These are phyloP conservation scores for Grammomys surdaster DNA, from an alignment of 2,113 vertebrate genomes.

Conservation along the genomic window DNA sequence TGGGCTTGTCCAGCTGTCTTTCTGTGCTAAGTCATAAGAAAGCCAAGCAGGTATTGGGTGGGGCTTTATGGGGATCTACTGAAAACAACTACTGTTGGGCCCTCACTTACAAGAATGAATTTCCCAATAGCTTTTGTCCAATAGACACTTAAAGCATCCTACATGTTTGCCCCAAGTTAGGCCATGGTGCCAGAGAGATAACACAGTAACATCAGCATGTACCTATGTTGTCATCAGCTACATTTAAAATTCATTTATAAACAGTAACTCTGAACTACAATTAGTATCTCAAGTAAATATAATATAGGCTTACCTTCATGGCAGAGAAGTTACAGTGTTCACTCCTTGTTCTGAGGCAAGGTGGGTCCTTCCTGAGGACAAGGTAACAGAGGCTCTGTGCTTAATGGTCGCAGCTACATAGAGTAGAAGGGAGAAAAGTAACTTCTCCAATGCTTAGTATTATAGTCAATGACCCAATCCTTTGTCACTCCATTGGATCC, in stretches of 20 bases:
- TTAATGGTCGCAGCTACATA: not conserved
- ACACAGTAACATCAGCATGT: conserved; percentile 71
- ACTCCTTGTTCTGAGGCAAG: not conserved
- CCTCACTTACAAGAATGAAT: not conserved
- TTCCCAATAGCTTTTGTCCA: not conserved
- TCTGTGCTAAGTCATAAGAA: not conserved
- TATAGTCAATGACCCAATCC: not conserved
- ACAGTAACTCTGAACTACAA: conserved; percentile 75
- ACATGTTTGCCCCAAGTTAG: not conserved
- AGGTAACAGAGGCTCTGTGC: not conserved
- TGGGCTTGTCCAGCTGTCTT: not conserved
- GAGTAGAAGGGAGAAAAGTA: conserved; percentile 10
- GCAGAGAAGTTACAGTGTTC: conserved; percentile 21
- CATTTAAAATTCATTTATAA: conserved; percentile 71
- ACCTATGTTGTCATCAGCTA: conserved; percentile 68
- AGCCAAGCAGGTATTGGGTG: conserved; percentile 22
- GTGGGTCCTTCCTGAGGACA: not conserved
- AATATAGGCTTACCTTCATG: not conserved
- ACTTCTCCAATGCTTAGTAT: not conserved
- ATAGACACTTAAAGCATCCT: not conserved
- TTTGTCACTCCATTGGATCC: not conserved
- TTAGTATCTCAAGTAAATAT: conserved; percentile 64
- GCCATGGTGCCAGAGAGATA: not conserved
- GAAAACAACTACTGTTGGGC: not conserved
- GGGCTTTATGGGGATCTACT: not conserved